These are phyloP conservation scores for Coregonus sp. DNA, from an alignment of 2,797 vertebrate genomes.

Conservation along the genomic window DNA sequence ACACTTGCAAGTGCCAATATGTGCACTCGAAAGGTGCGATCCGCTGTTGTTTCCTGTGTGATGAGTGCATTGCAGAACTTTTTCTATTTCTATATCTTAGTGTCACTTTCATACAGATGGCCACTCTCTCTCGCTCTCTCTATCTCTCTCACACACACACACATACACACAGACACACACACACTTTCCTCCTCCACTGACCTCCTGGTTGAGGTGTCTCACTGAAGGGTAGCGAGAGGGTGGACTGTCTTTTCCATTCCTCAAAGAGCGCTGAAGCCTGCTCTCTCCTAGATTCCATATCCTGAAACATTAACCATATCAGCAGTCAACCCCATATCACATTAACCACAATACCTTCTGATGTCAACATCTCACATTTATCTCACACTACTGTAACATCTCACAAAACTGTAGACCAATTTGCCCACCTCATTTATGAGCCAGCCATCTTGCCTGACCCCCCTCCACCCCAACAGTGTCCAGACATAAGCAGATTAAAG, in stretches of 20 bases:
- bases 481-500: conserved; percentile 76
- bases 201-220: conserved; percentile 49
- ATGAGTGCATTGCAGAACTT: background rate
- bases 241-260: conserved; percentile 58
- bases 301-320: conserved; percentile 51
- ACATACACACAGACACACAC: background rate
- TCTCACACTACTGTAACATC: background rate
- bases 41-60: background rate
- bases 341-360: background rate
- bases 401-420: background rate
- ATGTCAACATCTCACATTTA: background rate
- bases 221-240: conserved; percentile 42
- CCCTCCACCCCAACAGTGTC: conserved; percentile 26
- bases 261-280: conserved; percentile 65
- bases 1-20: background rate
- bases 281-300: conserved; percentile 72
- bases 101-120: background rate
- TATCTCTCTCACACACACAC: too few species aligned
- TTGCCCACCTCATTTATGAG: conserved; percentile 8
- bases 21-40: background rate
- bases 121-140: background rate
- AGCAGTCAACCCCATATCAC: background rate
- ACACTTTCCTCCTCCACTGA: conserved; percentile 14
- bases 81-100: background rate
- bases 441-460: conserved; percentile 5